These are phyloP conservation scores for Molossus alvarezi DNA, from an alignment of 2,797 vertebrate genomes.

Conservation along the genomic window DNA sequence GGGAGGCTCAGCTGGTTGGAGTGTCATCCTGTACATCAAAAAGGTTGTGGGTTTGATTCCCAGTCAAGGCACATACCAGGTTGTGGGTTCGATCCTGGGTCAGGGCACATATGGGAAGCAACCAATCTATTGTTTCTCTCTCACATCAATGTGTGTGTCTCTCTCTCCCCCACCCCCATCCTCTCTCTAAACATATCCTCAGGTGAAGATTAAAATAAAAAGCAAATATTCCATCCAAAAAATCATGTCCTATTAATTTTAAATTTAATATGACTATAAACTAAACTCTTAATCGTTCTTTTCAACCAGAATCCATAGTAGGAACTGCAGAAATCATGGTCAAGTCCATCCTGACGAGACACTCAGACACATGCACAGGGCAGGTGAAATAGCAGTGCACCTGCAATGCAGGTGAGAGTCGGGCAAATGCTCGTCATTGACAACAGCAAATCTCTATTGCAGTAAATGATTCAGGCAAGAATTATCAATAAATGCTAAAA, in stretches of 20 bases:
- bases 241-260: not conserved
- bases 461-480: not conserved
- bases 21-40: too few relatives aligned
- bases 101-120: too few relatives aligned
- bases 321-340: not conserved
- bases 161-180: too few relatives aligned
- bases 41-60: too few relatives aligned
- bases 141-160: too few relatives aligned
- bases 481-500: not conserved
- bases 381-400: not conserved
- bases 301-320: not conserved
- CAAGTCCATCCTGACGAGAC: not conserved
- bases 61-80: too few relatives aligned
- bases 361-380: accelerated
- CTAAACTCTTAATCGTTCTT: conserved; percentile 6
- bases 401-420: not conserved
- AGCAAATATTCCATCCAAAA: not conserved
- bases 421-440: not conserved
- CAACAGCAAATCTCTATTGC: not conserved
- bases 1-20: too few relatives aligned
- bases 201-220: too few relatives aligned
- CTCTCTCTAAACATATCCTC: too few relatives aligned
- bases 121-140: too few relatives aligned
- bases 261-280: conserved; percentile 8
- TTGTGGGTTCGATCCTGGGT: too few relatives aligned